Evolutionary conservation across 2,113 vertebrate species (phyloP).

Genomic region (Malaclemys terrapin): DNA sequence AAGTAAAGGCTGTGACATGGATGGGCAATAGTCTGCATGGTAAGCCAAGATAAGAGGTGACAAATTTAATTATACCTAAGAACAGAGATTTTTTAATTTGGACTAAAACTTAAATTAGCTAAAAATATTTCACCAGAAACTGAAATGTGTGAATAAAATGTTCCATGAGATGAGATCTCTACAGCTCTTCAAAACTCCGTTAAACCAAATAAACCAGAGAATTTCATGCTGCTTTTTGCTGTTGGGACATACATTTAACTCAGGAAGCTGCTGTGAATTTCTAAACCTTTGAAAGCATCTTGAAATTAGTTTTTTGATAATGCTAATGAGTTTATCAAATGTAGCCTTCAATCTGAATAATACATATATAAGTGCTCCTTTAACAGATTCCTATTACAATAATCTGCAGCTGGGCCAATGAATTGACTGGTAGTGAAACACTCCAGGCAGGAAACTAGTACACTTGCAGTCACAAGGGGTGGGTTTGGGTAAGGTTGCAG

Average conservation of each 20-base stretch:
- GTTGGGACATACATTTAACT: conserved; percentile 43
- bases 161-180: conserved; percentile 13
- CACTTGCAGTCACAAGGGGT: background rate
- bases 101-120: conserved; percentile 64
- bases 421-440: background rate
- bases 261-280: conserved; percentile 18
- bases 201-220: conserved; percentile 46
- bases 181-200: conserved; percentile 55
- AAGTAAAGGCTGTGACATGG: conserved; percentile 59
- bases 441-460: background rate
- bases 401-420: background rate
- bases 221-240: conserved; percentile 39
- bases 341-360: conserved; percentile 20
- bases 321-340: conserved; percentile 7
- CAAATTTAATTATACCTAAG: conserved; percentile 87
- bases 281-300: conserved; percentile 39
- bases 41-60: conserved; percentile 80
- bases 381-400: background rate
- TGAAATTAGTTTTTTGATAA: background rate
- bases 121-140: conserved; percentile 70
- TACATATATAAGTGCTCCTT: conserved; percentile 1
- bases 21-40: conserved; percentile 70
- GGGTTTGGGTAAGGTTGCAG: background rate
- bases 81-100: conserved; percentile 70
- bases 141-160: conserved; percentile 60